These are phyloP conservation scores for Tethya wilhelma DNA, from an alignment of 37 sponge, comb jelly and placozoan genomes.

Conservation along the genomic window DNA sequence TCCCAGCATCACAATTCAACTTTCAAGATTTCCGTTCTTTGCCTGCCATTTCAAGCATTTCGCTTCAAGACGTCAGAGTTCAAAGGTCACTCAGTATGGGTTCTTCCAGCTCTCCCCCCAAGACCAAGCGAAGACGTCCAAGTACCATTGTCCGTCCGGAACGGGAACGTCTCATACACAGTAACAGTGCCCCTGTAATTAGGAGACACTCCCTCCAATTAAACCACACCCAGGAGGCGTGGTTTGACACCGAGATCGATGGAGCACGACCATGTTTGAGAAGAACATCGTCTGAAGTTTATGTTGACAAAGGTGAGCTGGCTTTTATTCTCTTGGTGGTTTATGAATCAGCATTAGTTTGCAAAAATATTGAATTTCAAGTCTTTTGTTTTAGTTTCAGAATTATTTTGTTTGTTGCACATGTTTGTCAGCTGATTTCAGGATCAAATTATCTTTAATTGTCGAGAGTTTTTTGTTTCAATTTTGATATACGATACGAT, in stretches of 20 bases:
- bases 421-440: no score
- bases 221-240: not conserved
- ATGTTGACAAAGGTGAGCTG: slow-evolving; percentile 26
- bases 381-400: no score
- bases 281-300: slow-evolving; percentile 20
- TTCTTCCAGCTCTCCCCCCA: not conserved
- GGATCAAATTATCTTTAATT: no score
- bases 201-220: not conserved
- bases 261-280: not conserved
- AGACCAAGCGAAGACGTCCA: not conserved
- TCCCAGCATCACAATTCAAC: no score
- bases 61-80: not conserved
- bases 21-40: no score
- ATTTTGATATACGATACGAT: no score
- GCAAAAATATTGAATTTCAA: no score
- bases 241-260: not conserved
- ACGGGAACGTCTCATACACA: slow-evolving; percentile 3
- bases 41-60: no score
- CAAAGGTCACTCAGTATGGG: not conserved
- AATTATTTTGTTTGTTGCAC: no score
- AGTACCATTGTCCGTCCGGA: not conserved
- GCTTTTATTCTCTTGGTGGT: no score
- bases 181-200: slow-evolving; percentile 17
- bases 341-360: no score
- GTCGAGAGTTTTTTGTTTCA: not conserved